phyloP scores from a whole-genome alignment of 2,797 vertebrate species.

The Lithobates pipiens region DNA sequence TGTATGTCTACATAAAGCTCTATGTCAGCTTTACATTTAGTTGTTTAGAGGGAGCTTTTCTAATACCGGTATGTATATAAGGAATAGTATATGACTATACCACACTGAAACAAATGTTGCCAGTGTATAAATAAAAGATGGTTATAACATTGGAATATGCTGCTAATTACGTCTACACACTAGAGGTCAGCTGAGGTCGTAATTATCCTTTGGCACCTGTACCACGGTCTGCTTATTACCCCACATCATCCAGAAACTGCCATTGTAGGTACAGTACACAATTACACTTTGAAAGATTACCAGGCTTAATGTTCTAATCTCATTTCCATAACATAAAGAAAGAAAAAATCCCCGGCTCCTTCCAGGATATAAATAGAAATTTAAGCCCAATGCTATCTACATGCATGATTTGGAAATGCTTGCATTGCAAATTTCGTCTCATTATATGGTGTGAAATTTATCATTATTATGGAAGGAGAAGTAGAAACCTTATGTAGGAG shows the following conservation, averaged over 20 bases:
- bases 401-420: conserved; percentile 50
- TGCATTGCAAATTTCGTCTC: conserved; percentile 60
- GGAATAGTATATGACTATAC: neutral
- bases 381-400: conserved; percentile 51
- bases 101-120: neutral
- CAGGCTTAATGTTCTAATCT: conserved; percentile 23
- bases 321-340: conserved; percentile 39
- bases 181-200: conserved; percentile 22
- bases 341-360: conserved; percentile 31
- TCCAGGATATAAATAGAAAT: conserved; percentile 57
- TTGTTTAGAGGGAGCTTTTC: neutral
- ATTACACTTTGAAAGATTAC: conserved; percentile 29
- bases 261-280: conserved; percentile 11
- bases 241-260: neutral
- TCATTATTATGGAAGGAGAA: conserved; percentile 57
- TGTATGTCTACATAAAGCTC: too few relatives aligned
- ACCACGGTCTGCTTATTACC: neutral
- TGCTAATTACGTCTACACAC: neutral
- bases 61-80: neutral
- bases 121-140: neutral
- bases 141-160: neutral
- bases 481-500: conserved; percentile 50
- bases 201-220: conserved; percentile 16
- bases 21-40: too few relatives aligned
- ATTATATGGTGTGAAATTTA: conserved; percentile 63